phyloP scores from a whole-genome alignment of 2,797 vertebrate species.

The Mormyrus proboscirostris region DNA sequence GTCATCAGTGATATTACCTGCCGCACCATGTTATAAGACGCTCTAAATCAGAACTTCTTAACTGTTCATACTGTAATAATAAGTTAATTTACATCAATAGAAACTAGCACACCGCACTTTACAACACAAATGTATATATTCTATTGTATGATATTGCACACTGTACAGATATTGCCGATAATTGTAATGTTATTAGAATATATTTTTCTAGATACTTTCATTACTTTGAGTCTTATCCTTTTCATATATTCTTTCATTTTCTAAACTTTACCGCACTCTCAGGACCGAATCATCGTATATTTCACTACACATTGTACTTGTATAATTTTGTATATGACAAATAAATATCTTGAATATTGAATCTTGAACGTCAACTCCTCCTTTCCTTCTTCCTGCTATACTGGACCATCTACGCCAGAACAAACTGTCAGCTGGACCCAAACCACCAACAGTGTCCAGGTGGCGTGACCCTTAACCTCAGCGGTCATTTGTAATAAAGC shows the following conservation, averaged over 20 bases:
- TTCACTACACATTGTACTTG: neutral
- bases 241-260: neutral
- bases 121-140: neutral
- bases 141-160: neutral
- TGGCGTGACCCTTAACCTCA: neutral
- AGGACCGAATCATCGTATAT: neutral
- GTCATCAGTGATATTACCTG: neutral
- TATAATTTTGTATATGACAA: neutral
- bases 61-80: neutral
- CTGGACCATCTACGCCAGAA: neutral
- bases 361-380: neutral
- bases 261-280: neutral
- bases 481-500: neutral
- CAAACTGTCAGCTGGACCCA: neutral
- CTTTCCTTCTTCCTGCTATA: neutral
- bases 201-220: neutral
- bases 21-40: neutral
- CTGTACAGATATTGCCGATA: neutral
- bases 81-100: neutral
- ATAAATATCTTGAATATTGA: neutral
- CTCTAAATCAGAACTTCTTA: neutral
- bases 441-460: neutral
- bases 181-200: neutral
- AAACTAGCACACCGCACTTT: neutral
- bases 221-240: neutral